Percentiles rank a stretch among this genome's conserved stretches.
These are phyloP conservation scores for Erannis defoliaria DNA, from an alignment of 2,888 invertebrate species.

Conservation along the genomic window DNA sequence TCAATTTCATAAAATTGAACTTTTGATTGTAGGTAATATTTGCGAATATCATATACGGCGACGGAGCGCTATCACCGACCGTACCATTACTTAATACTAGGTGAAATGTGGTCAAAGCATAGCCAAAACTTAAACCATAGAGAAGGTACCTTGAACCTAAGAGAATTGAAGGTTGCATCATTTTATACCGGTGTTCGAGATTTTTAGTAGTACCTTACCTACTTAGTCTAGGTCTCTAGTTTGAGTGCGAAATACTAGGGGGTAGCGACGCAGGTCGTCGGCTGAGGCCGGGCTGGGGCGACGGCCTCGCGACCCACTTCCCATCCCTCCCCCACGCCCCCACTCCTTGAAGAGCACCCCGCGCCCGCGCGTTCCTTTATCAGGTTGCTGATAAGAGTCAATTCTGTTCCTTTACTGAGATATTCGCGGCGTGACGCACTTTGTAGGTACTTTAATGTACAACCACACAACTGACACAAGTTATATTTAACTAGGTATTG, in stretches of 20 bases:
- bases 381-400: slow-evolving; percentile 70
- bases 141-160: too few species aligned
- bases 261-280: slow-evolving; percentile 69
- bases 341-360: slow-evolving; percentile 47
- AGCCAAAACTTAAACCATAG: too few species aligned
- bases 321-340: slow-evolving; percentile 59
- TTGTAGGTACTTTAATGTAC: slow-evolving; percentile 16
- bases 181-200: background rate
- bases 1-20: too few species aligned
- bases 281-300: slow-evolving; percentile 75
- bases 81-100: too few species aligned
- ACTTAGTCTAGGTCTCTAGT: slow-evolving; percentile 44
- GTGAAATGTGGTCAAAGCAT: too few species aligned
- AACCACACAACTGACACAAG: slow-evolving; percentile 1
- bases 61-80: too few species aligned
- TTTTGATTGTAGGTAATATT: too few species aligned
- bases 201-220: slow-evolving; percentile 17
- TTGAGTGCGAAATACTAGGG: slow-evolving; percentile 60
- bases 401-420: slow-evolving; percentile 47
- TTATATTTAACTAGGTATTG: slow-evolving; percentile 6
- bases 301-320: slow-evolving; percentile 81
- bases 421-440: slow-evolving; percentile 38
- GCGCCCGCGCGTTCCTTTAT: slow-evolving; percentile 68
- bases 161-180: too few species aligned
- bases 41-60: too few species aligned